Conservation (phyloP, 2,888 invertebrate species). For the Hylaea fasciaria region DNA sequence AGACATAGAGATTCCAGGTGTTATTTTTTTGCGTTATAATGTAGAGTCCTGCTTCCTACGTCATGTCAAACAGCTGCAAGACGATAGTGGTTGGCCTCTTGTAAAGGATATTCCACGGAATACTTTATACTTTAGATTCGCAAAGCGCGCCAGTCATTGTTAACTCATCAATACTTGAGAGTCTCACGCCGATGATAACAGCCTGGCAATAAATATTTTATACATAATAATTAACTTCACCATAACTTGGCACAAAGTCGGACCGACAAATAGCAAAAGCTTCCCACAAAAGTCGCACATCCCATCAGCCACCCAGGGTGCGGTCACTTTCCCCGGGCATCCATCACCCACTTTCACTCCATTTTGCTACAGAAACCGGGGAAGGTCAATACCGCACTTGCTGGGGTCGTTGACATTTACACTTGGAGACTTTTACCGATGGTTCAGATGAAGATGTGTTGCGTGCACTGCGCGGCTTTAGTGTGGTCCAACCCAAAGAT, state of each 20-base stretch:
- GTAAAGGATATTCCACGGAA: too few species aligned
- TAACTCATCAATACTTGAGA: too few species aligned
- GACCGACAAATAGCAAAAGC: slow-evolving; percentile 21
- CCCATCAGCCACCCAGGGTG: slow-evolving; percentile 33
- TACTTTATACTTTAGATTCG: too few species aligned
- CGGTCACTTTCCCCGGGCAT: slow-evolving; percentile 49
- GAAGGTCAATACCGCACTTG: slow-evolving; percentile 31
- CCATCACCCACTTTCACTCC: slow-evolving; percentile 55
- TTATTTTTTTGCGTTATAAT: too few species aligned
- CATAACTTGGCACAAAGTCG: background rate
- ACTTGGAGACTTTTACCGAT: slow-evolving; percentile 18
- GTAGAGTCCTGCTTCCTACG: too few species aligned
- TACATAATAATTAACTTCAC: background rate
- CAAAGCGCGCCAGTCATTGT: too few species aligned
- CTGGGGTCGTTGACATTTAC: slow-evolving; percentile 41
- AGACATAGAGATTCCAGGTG: too few species aligned
- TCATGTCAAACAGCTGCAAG: too few species aligned
- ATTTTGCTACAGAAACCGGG: slow-evolving; percentile 45
- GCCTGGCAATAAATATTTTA: background rate
- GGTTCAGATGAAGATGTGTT: background rate
- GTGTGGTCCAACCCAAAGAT: too few species aligned
- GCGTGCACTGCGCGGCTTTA: too few species aligned
- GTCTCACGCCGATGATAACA: too few species aligned
- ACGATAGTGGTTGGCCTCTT: too few species aligned
- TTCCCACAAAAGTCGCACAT: slow-evolving; percentile 4